Percentiles rank a stretch among this genome's conserved stretches.
Conservation (phyloP, 1,140 invertebrate genomes). For the Neocloeon triangulifer region DNA sequence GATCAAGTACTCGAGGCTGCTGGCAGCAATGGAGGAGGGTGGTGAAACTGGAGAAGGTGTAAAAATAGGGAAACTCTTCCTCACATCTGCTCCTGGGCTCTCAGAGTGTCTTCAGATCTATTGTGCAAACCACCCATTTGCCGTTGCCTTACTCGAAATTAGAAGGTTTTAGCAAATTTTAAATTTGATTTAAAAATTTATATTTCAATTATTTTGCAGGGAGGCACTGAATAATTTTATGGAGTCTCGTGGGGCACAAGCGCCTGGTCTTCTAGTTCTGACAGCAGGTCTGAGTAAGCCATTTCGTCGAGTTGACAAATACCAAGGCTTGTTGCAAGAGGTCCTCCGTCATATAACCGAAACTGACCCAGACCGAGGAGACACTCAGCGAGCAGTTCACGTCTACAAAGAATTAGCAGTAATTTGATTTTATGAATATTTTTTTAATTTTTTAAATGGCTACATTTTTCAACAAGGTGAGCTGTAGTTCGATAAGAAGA, state of each 20-base stretch:
- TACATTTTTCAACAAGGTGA: not conserved
- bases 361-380: constrained; percentile 83
- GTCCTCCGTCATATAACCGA: constrained; percentile 87
- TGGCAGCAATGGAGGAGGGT: constrained; percentile 53
- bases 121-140: constrained; percentile 77
- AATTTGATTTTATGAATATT: constrained; percentile 14
- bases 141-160: constrained; percentile 75
- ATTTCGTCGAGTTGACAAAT: constrained; percentile 85
- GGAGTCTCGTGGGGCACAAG: constrained; percentile 59
- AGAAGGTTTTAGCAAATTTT: constrained; percentile 39
- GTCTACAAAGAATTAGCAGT: constrained; percentile 90
- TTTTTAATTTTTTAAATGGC: not conserved
- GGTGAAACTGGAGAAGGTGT: constrained; percentile 19
- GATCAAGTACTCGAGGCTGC: constrained; percentile 55
- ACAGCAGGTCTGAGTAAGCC: constrained; percentile 85
- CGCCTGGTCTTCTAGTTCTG: constrained; percentile 65
- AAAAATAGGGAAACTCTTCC: constrained; percentile 73
- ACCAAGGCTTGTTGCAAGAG: constrained; percentile 82
- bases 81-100: constrained; percentile 64
- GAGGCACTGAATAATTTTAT: constrained; percentile 71
- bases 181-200: not conserved
- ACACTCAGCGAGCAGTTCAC: constrained; percentile 78
- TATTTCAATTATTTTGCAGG: constrained; percentile 22
- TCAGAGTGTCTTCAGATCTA: constrained; percentile 72
- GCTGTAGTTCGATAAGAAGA: constrained; percentile 61